A percentile compares a stretch with the other conserved stretches of the same genome.
Evolutionary conservation across 2,797 vertebrate genomes (phyloP).

Genomic region (Chloroceryle inda): DNA sequence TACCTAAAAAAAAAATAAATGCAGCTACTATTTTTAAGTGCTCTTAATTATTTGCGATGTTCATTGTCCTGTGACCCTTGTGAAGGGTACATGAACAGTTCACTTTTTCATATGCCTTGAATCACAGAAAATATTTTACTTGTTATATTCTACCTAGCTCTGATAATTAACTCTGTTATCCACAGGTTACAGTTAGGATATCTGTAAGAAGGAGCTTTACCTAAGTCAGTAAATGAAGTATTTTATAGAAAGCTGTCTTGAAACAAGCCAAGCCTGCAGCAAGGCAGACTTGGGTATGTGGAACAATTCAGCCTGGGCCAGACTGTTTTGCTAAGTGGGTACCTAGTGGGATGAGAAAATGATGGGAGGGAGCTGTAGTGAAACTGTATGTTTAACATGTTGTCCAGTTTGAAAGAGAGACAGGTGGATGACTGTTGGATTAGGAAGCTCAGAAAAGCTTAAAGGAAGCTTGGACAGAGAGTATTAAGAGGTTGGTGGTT

Average conservation of each 20-base stretch:
- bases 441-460: background rate
- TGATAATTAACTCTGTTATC: background rate
- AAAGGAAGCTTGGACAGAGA: background rate
- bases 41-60: background rate
- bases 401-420: background rate
- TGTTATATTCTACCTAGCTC: background rate
- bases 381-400: background rate
- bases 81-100: background rate
- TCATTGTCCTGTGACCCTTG: background rate
- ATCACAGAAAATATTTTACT: background rate
- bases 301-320: background rate
- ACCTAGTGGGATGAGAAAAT: background rate
- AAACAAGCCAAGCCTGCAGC: background rate
- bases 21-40: background rate
- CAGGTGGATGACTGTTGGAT: background rate
- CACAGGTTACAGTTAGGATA: background rate
- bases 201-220: background rate
- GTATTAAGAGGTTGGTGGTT: accelerated
- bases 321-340: background rate
- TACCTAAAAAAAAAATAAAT: background rate
- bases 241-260: background rate
- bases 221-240: background rate
- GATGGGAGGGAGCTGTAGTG: background rate
- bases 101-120: background rate
- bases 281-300: background rate